phyloP scores from a whole-genome alignment of 1,140 invertebrate species.

The Octopus bimaculoides region DNA sequence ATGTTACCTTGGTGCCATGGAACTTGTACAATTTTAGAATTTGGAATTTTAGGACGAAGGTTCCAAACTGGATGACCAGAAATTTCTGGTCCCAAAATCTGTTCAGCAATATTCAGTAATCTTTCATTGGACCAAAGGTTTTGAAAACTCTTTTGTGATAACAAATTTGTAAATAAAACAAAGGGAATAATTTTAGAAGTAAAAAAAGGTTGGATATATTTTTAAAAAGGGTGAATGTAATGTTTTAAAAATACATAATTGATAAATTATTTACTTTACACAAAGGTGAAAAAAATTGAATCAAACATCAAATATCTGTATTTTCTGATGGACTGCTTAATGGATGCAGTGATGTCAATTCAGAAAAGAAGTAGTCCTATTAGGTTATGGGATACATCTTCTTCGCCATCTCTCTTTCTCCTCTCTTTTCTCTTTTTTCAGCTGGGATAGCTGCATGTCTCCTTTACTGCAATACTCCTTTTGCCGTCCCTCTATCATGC shows the following conservation, averaged over 20 bases:
- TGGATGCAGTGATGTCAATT: too few species aligned
- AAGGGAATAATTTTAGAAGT: neutral
- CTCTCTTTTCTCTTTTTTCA: too few species aligned
- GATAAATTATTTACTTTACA: too few species aligned
- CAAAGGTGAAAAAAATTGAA: too few species aligned
- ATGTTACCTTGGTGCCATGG: slow-evolving; percentile 49
- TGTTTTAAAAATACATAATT: neutral
- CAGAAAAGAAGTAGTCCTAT: too few species aligned
- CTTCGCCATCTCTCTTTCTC: too few species aligned
- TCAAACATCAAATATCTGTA: too few species aligned
- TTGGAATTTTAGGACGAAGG: slow-evolving; percentile 47
- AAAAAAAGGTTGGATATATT: neutral
- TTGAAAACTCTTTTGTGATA: slow-evolving; percentile 27
- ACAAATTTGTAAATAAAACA: neutral
- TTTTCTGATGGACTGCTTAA: too few species aligned
- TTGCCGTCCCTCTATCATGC: too few species aligned
- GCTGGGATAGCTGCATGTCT: too few species aligned
- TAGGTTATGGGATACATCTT: too few species aligned
- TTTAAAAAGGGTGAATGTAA: slow-evolving; percentile 22
- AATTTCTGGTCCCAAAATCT: slow-evolving; percentile 51
- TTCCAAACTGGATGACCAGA: slow-evolving; percentile 52
- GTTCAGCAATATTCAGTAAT: slow-evolving; percentile 48
- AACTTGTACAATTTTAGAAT: slow-evolving; percentile 38
- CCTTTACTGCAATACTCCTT: too few species aligned
- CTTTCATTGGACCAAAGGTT: slow-evolving; percentile 47